Base-by-base conservation (phyloP, 2,797 vertebrate genomes). In the Poecile montanus region DNA sequence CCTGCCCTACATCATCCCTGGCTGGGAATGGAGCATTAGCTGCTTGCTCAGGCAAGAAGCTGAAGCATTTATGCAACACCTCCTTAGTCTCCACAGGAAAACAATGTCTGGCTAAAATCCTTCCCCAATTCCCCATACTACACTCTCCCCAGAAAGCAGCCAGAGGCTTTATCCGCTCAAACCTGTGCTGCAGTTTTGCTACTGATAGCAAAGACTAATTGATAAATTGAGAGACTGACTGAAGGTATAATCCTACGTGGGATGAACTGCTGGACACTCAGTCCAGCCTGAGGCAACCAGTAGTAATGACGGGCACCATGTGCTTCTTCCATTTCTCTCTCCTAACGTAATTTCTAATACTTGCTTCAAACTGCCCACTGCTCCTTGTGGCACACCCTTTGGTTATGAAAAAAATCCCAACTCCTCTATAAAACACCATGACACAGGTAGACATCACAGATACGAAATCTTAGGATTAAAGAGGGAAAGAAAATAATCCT, bases 281-380 rank as follows among this genome's bases (percentile, higher is more conserved):
- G 53, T 8, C 25, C 67, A 30, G 20, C 67, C 53, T 77, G 10
- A 9, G 32, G 62, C 56, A 88, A 47, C 10, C 2, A 6, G 13
- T 2, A 2, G 17, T 38, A 63, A 66, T 11, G 6, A 57, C 0
- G 0, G 17, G 27, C 27, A 89, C 17, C 34, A 42, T 0, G 0
- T 7, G 5, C 17, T 83, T 21, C 63, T 50, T 81, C 54, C 27
- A 22, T 30, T 84, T 80, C 44, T 81, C 36, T 48, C 23, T 40
- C 25, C 7, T 56, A 88, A 53, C 34, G 40, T 26, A 0, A 40
- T 11, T 83, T 78, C 66, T 86, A 70, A 62, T 45, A 45, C 26
- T 81, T 67, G 26, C 32, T 90, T 86, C 67, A 76, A 72, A 44
- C 32, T 32, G 29, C 11, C 19, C 23, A 50, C 2, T 18, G 44